These are phyloP conservation scores for Timema podura DNA, from an alignment of 2,888 invertebrate genomes.

Conservation along the genomic window DNA sequence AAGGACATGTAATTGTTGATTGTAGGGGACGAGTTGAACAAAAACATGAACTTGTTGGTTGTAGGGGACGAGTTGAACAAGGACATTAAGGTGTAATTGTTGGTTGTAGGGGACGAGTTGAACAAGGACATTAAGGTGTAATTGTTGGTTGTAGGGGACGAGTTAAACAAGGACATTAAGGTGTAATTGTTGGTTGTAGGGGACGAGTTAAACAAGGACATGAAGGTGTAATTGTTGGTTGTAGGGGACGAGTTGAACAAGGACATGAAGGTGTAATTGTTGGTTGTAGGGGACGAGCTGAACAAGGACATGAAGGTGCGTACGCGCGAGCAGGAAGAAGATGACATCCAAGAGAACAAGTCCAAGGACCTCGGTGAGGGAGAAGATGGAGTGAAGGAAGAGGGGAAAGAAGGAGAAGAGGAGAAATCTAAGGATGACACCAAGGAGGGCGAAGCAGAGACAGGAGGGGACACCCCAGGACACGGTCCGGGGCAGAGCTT, in stretches of 20 bases:
- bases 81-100: too few species aligned
- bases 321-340: constrained; percentile 45
- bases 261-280: background rate
- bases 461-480: background rate
- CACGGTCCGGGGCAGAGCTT: background rate
- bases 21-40: too few species aligned
- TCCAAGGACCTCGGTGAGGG: constrained; percentile 52
- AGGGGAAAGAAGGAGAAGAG: constrained; percentile 8
- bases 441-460: background rate
- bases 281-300: constrained; percentile 24
- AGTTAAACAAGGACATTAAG: background rate
- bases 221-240: too few species aligned
- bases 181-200: too few species aligned
- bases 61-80: too few species aligned
- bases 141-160: constrained; percentile 33
- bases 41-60: too few species aligned
- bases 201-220: too few species aligned
- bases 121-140: constrained; percentile 17
- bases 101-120: too few species aligned
- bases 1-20: too few species aligned
- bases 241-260: too few species aligned
- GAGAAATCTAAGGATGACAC: background rate
- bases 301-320: constrained; percentile 27
- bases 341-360: constrained; percentile 49
- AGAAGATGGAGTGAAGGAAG: constrained; percentile 15